phyloP scores from a whole-genome alignment of 2,113 vertebrate genomes.

The Lophotis ruficrista region DNA sequence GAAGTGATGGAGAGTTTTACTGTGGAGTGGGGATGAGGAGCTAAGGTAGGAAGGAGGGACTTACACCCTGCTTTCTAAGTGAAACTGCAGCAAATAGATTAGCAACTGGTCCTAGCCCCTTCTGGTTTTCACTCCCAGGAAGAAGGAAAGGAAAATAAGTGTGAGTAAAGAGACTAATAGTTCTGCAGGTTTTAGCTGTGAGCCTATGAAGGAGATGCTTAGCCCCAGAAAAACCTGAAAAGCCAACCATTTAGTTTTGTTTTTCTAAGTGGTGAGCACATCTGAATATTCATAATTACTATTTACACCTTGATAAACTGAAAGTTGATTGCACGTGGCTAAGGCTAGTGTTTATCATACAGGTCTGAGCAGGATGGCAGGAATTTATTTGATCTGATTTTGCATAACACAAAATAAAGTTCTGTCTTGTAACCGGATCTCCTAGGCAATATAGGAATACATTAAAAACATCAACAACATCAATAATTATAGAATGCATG shows the following conservation, averaged over 20 bases:
- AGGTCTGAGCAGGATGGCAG: slow-evolving; percentile 39
- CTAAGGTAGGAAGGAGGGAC: background rate
- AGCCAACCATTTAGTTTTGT: background rate
- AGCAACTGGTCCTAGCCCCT: background rate
- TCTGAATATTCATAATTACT: slow-evolving; percentile 32
- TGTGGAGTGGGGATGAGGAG: background rate
- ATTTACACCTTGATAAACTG: background rate
- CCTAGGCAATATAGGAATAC: background rate
- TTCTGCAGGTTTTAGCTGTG: background rate
- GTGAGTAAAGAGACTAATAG: background rate
- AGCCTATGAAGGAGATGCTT: background rate
- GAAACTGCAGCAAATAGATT: background rate
- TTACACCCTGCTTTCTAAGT: background rate
- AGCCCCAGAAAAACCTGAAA: slow-evolving; percentile 16
- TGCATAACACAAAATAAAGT: slow-evolving; percentile 12
- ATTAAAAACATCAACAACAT: background rate
- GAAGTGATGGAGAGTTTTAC: background rate
- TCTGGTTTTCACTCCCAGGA: background rate
- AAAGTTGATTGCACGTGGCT: background rate
- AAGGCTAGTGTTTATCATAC: slow-evolving; percentile 16
- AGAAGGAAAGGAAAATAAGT: background rate
- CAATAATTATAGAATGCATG: background rate
- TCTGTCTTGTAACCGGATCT: background rate
- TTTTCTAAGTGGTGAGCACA: background rate
- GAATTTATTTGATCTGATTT: slow-evolving; percentile 59